phyloP scores from a whole-genome alignment of 2,113 vertebrate genomes.

The Stomatorhinus ivindoensis region DNA sequence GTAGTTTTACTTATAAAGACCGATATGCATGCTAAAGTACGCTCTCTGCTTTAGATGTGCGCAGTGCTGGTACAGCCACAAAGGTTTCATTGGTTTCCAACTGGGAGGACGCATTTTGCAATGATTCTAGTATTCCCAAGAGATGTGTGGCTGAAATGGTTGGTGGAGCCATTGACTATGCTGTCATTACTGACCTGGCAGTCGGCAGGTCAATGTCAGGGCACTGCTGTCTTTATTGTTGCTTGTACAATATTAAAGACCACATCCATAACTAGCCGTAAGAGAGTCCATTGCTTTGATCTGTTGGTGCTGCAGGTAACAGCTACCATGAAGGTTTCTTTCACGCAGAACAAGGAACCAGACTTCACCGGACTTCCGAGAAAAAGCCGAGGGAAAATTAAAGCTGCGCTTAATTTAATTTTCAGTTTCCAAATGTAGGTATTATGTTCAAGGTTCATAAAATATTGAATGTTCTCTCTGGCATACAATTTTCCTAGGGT shows the following conservation, averaged over 20 bases:
- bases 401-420: not conserved
- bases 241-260: conserved; percentile 25
- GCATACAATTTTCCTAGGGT: conserved; percentile 1
- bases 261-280: not conserved
- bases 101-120: not conserved
- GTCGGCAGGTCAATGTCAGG: conserved; percentile 33
- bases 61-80: not conserved
- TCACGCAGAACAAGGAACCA: not conserved
- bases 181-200: conserved; percentile 6
- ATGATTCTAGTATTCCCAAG: not conserved
- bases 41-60: not conserved
- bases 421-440: conserved; percentile 1
- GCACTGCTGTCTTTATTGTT: conserved; percentile 43
- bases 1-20: not conserved
- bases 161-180: conserved; percentile 27
- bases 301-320: not conserved
- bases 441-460: conserved; percentile 12
- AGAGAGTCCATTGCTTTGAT: not conserved
- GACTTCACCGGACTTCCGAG: not conserved
- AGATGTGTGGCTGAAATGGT: not conserved
- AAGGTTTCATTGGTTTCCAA: not conserved
- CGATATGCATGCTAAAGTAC: not conserved
- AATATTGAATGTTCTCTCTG: conserved; percentile 12
- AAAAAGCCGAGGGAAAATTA: not conserved
- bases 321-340: not conserved